phyloP scores from a whole-genome alignment of 2,113 vertebrate genomes.

The Anarrhichthys ocellatus region DNA sequence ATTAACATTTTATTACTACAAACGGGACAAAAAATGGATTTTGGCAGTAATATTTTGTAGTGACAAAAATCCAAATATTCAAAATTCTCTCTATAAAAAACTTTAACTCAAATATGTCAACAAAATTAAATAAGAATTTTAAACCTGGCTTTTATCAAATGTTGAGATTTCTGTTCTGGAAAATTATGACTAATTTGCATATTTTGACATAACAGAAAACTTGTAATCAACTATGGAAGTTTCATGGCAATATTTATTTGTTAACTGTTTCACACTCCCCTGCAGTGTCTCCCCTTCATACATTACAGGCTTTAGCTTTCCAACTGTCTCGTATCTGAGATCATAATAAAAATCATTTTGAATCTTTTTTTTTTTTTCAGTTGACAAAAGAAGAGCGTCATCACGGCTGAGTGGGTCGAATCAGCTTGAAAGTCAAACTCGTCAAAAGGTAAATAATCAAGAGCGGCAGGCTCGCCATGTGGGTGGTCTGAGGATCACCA shows the following conservation, averaged over 20 bases:
- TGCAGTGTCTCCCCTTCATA: background rate
- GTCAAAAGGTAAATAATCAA: conserved; percentile 63
- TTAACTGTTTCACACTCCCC: background rate
- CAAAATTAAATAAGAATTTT: background rate
- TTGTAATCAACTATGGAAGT: background rate
- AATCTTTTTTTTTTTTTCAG: background rate
- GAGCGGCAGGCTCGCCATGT: conserved; percentile 47
- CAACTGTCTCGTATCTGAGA: background rate
- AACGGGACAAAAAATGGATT: background rate
- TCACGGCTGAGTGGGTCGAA: conserved; percentile 35
- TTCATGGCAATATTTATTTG: background rate
- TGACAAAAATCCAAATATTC: background rate
- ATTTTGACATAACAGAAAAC: background rate
- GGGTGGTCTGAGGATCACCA: conserved; percentile 75
- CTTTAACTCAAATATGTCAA: too few relatives aligned
- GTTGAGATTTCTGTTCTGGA: background rate
- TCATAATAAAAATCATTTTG: background rate
- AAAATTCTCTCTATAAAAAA: too few relatives aligned
- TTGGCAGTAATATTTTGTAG: background rate
- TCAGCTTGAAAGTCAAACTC: conserved; percentile 49
- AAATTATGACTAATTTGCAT: background rate
- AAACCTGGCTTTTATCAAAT: background rate
- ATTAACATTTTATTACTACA: background rate
- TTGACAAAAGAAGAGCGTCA: background rate
- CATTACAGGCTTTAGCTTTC: background rate